Percentiles rank a stretch among this genome's conserved stretches.
These are phyloP conservation scores for Caenorhabditis japonica DNA, from an alignment of 2,888 invertebrate species.

Conservation along the genomic window DNA sequence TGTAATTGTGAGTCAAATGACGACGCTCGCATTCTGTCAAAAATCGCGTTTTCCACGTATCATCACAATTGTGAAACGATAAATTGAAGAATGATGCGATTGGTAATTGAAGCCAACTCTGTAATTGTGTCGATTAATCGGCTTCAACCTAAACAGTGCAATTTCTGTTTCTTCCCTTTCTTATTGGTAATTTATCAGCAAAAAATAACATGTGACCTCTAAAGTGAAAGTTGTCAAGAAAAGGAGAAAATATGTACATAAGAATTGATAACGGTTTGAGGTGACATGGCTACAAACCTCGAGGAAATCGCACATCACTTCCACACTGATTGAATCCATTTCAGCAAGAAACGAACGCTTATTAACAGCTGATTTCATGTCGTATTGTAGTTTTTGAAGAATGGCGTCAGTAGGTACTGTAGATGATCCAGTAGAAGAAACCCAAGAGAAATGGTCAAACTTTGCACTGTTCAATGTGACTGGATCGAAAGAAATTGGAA, in stretches of 20 bases:
- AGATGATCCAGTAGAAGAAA: constrained; percentile 18
- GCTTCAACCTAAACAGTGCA: constrained; percentile 37
- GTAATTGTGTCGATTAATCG: too few relatives aligned
- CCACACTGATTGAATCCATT: constrained; percentile 43
- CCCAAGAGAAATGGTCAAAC: constrained; percentile 55
- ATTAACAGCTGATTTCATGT: constrained; percentile 41
- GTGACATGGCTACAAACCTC: constrained; percentile 48
- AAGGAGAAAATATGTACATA: constrained; percentile 4
- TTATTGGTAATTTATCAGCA: constrained; percentile 40
- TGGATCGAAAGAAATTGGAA: constrained; percentile 20
- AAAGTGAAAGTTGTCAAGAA: constrained; percentile 34
- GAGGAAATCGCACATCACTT: constrained; percentile 48
- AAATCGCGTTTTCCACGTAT: constrained; percentile 57
- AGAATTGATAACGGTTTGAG: constrained; percentile 29
- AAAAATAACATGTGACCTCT: constrained; percentile 35
- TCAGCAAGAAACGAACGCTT: constrained; percentile 49
- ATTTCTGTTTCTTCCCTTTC: constrained; percentile 32
- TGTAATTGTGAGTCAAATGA: constrained; percentile 52
- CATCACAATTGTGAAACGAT: constrained; percentile 54
- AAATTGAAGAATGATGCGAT: constrained; percentile 59
- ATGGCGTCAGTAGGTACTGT: constrained; percentile 25
- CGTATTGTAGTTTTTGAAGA: constrained; percentile 46
- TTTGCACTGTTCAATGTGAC: constrained; percentile 9
- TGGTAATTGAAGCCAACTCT: constrained; percentile 58
- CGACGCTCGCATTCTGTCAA: constrained; percentile 49